Evolutionary conservation across 1,140 invertebrate species (phyloP), one percentile per base, ranked within the genome.

Genomic region (Phymastichus coffea): DNA sequence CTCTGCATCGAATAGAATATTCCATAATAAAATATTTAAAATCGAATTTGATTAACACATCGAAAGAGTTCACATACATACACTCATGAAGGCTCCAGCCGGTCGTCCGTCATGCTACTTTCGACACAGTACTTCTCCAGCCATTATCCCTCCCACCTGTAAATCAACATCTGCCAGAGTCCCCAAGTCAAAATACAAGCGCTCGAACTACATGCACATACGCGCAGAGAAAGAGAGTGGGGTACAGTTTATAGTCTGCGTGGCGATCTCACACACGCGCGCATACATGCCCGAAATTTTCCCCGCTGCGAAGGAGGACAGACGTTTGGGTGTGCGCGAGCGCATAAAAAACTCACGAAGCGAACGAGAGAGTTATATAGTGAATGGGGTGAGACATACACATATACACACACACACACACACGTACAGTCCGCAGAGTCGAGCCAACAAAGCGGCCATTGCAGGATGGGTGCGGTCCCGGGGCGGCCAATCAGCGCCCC

Each of bases 381-480:
- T n/a, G n/a, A n/a, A n/a, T n/a, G n/a, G n/a, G n/a, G n/a, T n/a
- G n/a, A 19, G n/a, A 22, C 1, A 33, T 6, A 25, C 26, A 2
- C n/a, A 30, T 19, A 53, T 8, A 10, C 23, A 53, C 14, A n/a
- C 20, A 22, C 19, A 10, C 8, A 10, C 8, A 22, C 10, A 23
- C 19, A 30, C 12, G 26, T 17, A 59, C 33, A 52, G 35, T 38
- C 57, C 58, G 63, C 60, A 66, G 70, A 68, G 69, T 69, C 69
- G 69, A 61, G 65, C 51, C 68, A 70, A 78, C 76, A 78, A 79
- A 78, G 77, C 78, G 77, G 78, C 78, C 78, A 80, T 80, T 80
- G 77, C 77, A 77, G 75, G 76, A 72, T 79, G 76, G 77, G 77
- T 78, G 77, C 77, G 77, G 77, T 78, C 73, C 74, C 67, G 66